Evolutionary conservation across 1,140 invertebrate genomes (phyloP).

Genomic region (Dendrolimus punctatus): DNA sequence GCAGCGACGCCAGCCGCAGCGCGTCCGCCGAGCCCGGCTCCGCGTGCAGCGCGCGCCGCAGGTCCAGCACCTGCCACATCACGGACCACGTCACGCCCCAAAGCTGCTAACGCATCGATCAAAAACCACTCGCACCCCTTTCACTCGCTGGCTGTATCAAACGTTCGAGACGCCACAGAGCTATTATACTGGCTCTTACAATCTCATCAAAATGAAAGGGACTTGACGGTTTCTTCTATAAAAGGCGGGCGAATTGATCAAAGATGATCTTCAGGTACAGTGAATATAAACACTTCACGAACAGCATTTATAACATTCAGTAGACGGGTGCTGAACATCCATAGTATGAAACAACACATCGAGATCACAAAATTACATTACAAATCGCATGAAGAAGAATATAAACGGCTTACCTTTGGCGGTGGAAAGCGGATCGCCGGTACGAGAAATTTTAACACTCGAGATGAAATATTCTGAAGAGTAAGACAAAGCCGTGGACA

Average conservation of each 20-base stretch:
- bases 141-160: neutral
- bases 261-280: too few species aligned
- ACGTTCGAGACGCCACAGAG: too few species aligned
- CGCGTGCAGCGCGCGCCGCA: constrained; percentile 77
- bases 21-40: constrained; percentile 72
- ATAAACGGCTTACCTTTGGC: constrained; percentile 47
- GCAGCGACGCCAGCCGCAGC: constrained; percentile 64
- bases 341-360: constrained; percentile 8
- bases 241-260: too few species aligned
- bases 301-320: too few species aligned
- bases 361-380: constrained; percentile 8
- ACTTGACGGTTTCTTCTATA: too few species aligned
- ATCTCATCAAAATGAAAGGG: too few species aligned
- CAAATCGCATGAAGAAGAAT: constrained; percentile 7
- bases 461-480: constrained; percentile 38
- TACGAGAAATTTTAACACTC: constrained; percentile 40
- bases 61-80: constrained; percentile 76
- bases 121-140: neutral
- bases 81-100: constrained; percentile 7
- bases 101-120: neutral
- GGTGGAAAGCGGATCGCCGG: constrained; percentile 19
- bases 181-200: too few species aligned
- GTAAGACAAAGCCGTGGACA: constrained; percentile 42
- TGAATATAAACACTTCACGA: too few species aligned
- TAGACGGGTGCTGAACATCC: neutral